Evolutionary conservation across 2,797 vertebrate species (phyloP).

Genomic region (Sparidentex hasta): DNA sequence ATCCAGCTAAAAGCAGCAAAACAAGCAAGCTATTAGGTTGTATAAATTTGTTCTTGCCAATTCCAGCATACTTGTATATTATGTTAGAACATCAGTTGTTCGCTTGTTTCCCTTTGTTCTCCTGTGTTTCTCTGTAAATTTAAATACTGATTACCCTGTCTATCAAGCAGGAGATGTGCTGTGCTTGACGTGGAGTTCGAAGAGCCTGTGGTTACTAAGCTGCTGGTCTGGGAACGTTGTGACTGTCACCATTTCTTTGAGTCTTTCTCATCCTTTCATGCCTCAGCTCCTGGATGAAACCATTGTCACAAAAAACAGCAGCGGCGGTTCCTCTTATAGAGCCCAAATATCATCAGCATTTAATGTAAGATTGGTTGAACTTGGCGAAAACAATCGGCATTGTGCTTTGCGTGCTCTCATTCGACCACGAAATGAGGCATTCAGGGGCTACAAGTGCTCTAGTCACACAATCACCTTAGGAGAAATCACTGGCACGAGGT

Average conservation of each 20-base stretch:
- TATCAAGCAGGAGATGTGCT: slow-evolving; percentile 32
- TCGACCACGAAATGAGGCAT: slow-evolving; percentile 33
- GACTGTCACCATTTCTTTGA: slow-evolving; percentile 34
- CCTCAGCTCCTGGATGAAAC: slow-evolving; percentile 11
- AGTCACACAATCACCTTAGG: slow-evolving; percentile 44
- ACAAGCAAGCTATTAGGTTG: slow-evolving; percentile 62
- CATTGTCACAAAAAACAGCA: slow-evolving; percentile 18
- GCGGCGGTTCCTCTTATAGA: slow-evolving; percentile 18
- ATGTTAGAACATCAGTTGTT: slow-evolving; percentile 38
- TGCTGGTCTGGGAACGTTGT: slow-evolving; percentile 15
- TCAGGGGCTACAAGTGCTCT: slow-evolving; percentile 2
- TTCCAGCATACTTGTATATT: slow-evolving; percentile 66
- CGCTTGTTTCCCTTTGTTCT: slow-evolving; percentile 42
- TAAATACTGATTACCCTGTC: slow-evolving; percentile 39
- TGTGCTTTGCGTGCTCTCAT: no score
- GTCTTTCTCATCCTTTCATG: slow-evolving; percentile 22
- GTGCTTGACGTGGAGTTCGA: slow-evolving; percentile 43
- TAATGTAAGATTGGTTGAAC: slow-evolving; percentile 48
- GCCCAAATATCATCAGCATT: slow-evolving; percentile 41
- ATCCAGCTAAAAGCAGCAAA: slow-evolving; percentile 53
- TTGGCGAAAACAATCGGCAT: slow-evolving; percentile 48
- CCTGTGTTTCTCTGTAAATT: slow-evolving; percentile 53
- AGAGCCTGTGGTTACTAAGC: slow-evolving; percentile 41
- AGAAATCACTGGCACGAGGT: slow-evolving; percentile 43
- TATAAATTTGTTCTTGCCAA: slow-evolving; percentile 67